phyloP scores from a whole-genome alignment of 2,797 vertebrate genomes.

The Cossypha caffra region DNA sequence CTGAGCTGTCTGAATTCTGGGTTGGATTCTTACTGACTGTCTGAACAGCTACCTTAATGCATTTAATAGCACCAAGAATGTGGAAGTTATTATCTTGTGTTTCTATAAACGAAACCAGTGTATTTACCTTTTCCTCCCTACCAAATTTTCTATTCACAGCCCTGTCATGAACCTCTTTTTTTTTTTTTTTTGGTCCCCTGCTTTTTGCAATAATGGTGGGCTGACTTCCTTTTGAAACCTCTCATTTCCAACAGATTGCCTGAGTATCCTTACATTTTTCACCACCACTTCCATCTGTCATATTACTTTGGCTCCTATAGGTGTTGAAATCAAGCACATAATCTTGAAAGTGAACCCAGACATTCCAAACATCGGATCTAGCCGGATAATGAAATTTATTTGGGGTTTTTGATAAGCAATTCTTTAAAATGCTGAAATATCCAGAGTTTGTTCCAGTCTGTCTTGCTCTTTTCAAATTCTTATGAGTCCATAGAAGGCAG shows the following conservation, averaged over 20 bases:
- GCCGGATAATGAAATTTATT: not conserved
- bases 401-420: not conserved
- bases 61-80: not conserved
- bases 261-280: not conserved
- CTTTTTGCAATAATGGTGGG: not conserved
- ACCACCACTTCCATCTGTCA: not conserved
- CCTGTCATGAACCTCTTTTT: fast-evolving
- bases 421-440: not conserved
- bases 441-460: not conserved
- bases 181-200: not conserved
- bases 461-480: not conserved
- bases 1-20: not conserved
- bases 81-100: not conserved
- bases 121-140: not conserved
- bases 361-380: not conserved
- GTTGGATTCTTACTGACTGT: not conserved
- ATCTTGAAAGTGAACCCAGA: not conserved
- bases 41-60: not conserved
- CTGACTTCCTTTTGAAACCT: not conserved
- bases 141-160: not conserved
- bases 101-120: not conserved
- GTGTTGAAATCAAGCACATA: not conserved
- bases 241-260: not conserved
- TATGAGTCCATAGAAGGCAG: not conserved
- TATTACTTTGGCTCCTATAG: not conserved